These are phyloP conservation scores for Dendrocincla fuliginosa DNA, from an alignment of 2,797 vertebrate genomes.

Conservation along the genomic window DNA sequence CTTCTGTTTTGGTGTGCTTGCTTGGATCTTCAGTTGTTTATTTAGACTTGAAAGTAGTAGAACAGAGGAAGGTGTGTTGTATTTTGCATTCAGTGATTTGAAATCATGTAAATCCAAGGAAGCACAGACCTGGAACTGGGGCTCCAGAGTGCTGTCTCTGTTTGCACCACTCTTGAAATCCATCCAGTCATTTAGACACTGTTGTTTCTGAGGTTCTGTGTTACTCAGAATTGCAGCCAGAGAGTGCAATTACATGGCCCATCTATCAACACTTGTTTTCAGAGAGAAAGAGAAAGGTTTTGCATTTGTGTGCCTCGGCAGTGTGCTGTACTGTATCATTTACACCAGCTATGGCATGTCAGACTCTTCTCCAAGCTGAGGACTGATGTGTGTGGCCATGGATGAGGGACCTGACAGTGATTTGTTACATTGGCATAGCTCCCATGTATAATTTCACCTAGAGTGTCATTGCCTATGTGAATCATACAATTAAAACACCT, in stretches of 20 bases:
- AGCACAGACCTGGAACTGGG: background rate
- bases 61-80: background rate
- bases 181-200: background rate
- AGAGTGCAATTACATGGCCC: background rate
- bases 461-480: background rate
- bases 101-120: background rate
- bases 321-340: background rate
- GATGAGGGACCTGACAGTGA: background rate
- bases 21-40: background rate
- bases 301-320: background rate
- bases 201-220: background rate
- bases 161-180: background rate
- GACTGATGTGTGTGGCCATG: background rate
- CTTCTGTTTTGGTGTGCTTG: background rate
- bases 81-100: background rate
- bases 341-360: background rate
- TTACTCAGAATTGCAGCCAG: background rate
- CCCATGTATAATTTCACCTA: background rate
- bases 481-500: background rate
- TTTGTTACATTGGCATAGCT: background rate
- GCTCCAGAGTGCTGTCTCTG: accelerated
- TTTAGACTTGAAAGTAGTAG: background rate
- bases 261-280: background rate
- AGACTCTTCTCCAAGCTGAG: background rate
- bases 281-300: background rate